A percentile compares a stretch with the other conserved stretches of the same genome.
Conservation (phyloP, 2,113 vertebrate genomes). For the Morphnarchus princeps region DNA sequence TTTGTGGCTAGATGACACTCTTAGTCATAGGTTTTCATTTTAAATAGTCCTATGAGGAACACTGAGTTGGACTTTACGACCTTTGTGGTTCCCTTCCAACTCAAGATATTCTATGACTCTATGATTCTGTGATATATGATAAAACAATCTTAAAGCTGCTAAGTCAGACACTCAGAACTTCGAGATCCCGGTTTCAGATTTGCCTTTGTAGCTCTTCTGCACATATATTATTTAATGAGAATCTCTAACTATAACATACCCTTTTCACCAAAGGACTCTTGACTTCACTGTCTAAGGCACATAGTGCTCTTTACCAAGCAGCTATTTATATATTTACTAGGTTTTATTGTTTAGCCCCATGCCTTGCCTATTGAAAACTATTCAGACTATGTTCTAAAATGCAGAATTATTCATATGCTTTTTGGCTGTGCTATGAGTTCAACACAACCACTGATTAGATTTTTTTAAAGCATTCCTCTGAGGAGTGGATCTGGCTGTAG, state of each 20-base stretch:
- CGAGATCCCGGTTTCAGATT: not conserved
- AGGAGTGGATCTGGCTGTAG: not conserved
- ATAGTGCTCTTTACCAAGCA: not conserved
- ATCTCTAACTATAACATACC: not conserved
- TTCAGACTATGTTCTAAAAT: not conserved
- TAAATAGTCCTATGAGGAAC: not conserved
- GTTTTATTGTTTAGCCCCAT: not conserved
- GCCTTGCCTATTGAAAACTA: not conserved
- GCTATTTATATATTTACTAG: not conserved
- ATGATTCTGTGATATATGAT: not conserved
- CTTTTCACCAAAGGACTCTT: not conserved
- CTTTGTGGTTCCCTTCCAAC: not conserved
- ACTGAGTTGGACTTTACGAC: not conserved
- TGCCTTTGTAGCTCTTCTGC: not conserved
- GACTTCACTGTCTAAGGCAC: not conserved
- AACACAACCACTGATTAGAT: not conserved
- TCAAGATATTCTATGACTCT: not conserved
- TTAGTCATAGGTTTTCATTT: not conserved
- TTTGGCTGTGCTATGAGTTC: not conserved
- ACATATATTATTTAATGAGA: not conserved
- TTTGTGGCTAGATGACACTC: not conserved
- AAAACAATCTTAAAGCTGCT: not conserved
- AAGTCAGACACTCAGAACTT: not conserved
- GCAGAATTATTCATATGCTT: not conserved
- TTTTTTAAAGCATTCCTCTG: not conserved